Evolutionary conservation across 2,113 vertebrate genomes (phyloP), one percentile per base, ranked within the genome.

Genomic region (Hiodon tergisus): DNA sequence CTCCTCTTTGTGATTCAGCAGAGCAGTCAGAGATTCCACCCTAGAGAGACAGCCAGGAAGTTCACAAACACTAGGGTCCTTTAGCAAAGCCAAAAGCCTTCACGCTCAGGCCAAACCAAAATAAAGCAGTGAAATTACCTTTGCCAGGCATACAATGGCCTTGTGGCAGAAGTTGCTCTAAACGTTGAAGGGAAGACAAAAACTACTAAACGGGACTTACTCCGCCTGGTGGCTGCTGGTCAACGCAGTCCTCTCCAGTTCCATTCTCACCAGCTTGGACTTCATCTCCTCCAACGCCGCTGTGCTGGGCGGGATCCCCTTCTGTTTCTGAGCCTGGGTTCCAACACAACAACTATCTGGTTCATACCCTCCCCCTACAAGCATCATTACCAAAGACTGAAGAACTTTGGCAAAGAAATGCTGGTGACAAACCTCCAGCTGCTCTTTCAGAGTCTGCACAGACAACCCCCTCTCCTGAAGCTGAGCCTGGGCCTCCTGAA

Each of bases 281-380:
- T 87, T 91, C 17, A 97, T 88, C 55, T 83, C 53, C 51, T 94
- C 92, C 76, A 95, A 86, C 88, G 98, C 91, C 31, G 83, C 89
- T 2, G 3, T n/a, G 14, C 70, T 47, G 6, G 70, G 70, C 3
- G 70, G 11, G 3, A 59, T 3, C 73, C 84, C 92, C 81, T 86
- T 85, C 85, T 91, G 70, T 68, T 89, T 14, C 81, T 86, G 84
- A 17, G 84, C 79, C 92, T 94, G 77, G 6, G 65, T 51, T 16
- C 75, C 58, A 72, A 69, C 66, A 72, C 11, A 50, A 17, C 0
- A 78, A 69, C 68, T 4, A 17, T 4, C 8, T 9, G n/a, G 1
- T 9, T 8, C 3, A 9, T 9, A 4, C 10, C 5, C 4, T 5
- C n/a, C 53, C 16, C 6, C 63, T 10, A 50, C 13, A 58, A 14